Percentiles rank a stretch among this genome's conserved stretches.
Evolutionary conservation across 2,113 vertebrate genomes (phyloP).

Genomic region (Mastomys coucha): DNA sequence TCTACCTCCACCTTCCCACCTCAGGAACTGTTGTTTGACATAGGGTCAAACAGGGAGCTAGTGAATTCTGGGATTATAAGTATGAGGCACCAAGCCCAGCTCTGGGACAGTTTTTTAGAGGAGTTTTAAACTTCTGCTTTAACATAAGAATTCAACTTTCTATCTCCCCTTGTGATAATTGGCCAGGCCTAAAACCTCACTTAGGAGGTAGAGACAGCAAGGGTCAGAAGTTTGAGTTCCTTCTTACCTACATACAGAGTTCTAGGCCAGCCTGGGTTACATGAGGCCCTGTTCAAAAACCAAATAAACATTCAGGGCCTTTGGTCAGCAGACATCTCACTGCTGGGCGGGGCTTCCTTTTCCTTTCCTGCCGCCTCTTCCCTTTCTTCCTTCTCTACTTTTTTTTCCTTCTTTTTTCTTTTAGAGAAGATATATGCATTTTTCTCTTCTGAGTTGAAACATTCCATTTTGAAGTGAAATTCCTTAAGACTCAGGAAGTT

Average conservation of each 20-base stretch:
- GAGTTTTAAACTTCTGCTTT: not conserved
- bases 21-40: not conserved
- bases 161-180: not conserved
- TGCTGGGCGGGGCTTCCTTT: not conserved
- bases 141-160: not conserved
- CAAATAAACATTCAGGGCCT: not conserved
- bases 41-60: not conserved
- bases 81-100: not conserved
- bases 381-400: too few species aligned
- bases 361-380: not conserved
- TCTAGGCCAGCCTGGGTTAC: not conserved
- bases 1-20: not conserved
- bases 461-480: not conserved
- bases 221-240: not conserved
- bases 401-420: too few species aligned
- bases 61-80: not conserved
- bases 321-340: not conserved
- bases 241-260: not conserved
- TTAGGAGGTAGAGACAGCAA: not conserved
- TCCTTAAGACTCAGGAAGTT: not conserved
- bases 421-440: not conserved
- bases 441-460: not conserved
- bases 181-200: not conserved
- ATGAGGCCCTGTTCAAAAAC: not conserved
- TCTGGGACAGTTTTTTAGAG: not conserved